Conservation (phyloP, 2,113 vertebrate species). For the Rhinolophus sinicus region DNA sequence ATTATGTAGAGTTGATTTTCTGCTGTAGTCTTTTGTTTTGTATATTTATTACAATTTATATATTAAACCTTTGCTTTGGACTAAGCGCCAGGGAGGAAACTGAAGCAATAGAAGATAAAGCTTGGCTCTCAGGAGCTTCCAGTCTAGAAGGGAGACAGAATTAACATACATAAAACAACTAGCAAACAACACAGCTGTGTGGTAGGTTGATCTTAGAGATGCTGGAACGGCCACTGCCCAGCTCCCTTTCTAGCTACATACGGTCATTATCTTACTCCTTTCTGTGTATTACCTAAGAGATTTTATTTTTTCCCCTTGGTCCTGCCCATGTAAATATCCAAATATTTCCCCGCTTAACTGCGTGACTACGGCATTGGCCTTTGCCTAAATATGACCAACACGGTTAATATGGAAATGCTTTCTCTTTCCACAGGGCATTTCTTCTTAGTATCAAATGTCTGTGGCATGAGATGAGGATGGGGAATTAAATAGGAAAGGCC, state of each 20-base stretch:
- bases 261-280: background rate
- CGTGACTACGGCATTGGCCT: background rate
- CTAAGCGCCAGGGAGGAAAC: background rate
- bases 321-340: background rate
- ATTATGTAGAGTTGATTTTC: background rate
- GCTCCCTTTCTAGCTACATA: background rate
- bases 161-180: background rate
- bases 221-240: background rate
- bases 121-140: background rate
- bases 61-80: background rate
- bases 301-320: background rate
- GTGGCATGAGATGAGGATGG: background rate
- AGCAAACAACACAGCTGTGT: background rate
- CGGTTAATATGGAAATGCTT: background rate
- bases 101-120: background rate
- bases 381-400: background rate
- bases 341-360: background rate
- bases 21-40: background rate
- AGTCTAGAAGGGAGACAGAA: background rate
- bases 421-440: background rate
- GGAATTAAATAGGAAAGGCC: background rate
- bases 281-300: background rate
- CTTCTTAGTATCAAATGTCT: background rate
- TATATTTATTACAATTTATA: background rate
- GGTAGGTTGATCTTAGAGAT: background rate